Base-by-base conservation (phyloP, 2,888 invertebrate species). In the Micoletzkya japonica region DNA sequence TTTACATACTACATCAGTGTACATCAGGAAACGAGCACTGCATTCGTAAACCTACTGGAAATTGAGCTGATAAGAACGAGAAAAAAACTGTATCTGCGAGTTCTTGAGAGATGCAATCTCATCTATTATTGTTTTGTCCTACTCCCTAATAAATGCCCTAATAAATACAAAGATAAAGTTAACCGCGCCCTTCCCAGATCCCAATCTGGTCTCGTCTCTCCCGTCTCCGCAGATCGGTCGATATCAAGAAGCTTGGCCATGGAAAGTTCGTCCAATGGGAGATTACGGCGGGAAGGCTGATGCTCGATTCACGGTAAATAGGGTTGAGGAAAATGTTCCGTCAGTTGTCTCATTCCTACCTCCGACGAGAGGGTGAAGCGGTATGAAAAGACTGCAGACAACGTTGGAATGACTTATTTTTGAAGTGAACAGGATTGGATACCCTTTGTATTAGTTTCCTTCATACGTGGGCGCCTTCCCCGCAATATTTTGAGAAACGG, bases 171-270 rank as follows among this genome's bases (percentile, higher is more conserved):
- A n/a, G n/a, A n/a, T n/a, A n/a, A n/a, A n/a, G n/a, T n/a, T n/a
- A n/a, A 20, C 14, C 59, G 20, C 3, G 34, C 26, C 10, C 14
- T 17, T 52, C 63, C 17, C 54, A 50, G 70, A 44, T 76, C 20
- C 50, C 91, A 0, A 91, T 92, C 81, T 96, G 95, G 93, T 94
- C 94, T 20, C 90, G 93, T 74, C 88, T 97, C 59, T 93, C 96
- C 0, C 90, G 94, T 54, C 87, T 99, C 1, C 92, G 91, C 80
- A 89, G 94, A 76, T 89, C 90, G 0, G 76, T 71, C 17, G 58
- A 61, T 36, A 70, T 82, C 54, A 77, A 76, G 52, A 75, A 78
- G 50, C 70, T 81, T 14, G 80, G 77, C 6, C 76, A 75, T 17
- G 73, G 73, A 17, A 85, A 83, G 70, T 63, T 77, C 7, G 82